Evolutionary conservation across 2,113 vertebrate species (phyloP), one percentile per base, ranked within the genome.

Genomic region (Hystrix brachyura): DNA sequence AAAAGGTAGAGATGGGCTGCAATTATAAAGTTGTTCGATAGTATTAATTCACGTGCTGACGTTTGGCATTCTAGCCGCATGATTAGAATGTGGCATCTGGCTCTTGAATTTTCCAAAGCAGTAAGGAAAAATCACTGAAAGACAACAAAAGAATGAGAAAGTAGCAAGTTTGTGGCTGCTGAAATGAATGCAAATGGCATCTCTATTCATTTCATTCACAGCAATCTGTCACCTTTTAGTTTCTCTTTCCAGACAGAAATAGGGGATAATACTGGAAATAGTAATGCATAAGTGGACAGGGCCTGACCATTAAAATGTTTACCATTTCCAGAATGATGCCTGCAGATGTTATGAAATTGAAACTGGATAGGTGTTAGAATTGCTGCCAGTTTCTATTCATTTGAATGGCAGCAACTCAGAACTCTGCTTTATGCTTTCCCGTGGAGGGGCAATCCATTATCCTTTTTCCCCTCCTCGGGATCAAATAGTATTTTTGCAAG

Each of bases 281-380:
- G 98, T 96, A 97, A 97, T 97, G 96, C 81, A 32, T 98, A 99
- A 98, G 97, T 98, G 98, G 98, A 98, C 97, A 98, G 98, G 97
- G 71, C 38, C 96, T 97, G 98, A 60, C 98, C 98, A 98, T 98
- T 99, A 98, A 98, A 98, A 98, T 98, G 98, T 98, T 99, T 99
- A 98, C 97, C 96, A 98, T 98, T 98, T 98, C 95, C 98, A 98
- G 97, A 96, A 93, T 17, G 98, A 98, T 97, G 97, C 96, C 98
- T 98, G 98, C 97, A 98, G 97, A 98, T 98, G 97, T 98, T 98
- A 95, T 97, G 97, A 98, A 99, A 99, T 98, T 98, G 98, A 98
- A 98, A 98, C 96, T 96, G 97, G 97, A 97, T 97, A 98, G 98
- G 98, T 98, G 98, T 97, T 98, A 98, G 94, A 98, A 98, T 96